Conservation (phyloP, 2,113 vertebrate genomes). For the Mellivora capensis region DNA sequence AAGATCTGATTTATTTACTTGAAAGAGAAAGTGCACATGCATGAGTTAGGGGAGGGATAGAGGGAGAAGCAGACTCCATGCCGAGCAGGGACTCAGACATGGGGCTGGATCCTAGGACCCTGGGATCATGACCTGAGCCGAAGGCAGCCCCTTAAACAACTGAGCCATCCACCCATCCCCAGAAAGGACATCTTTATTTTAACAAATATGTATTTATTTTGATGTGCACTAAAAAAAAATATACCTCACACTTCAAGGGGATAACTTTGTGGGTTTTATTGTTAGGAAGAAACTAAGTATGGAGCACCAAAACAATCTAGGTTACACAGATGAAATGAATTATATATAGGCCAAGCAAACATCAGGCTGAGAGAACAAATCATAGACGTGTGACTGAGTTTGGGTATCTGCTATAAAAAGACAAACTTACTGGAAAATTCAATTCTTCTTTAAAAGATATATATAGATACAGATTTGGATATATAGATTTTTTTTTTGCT, state of each 20-base stretch:
- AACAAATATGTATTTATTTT: constrained; percentile 11
- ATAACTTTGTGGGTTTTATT: neutral
- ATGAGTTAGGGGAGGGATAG: neutral
- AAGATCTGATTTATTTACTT: neutral
- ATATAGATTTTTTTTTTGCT: neutral
- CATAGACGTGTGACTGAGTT: neutral
- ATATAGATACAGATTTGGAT: neutral
- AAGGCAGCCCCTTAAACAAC: neutral
- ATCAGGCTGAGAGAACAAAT: neutral
- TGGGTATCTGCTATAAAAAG: neutral
- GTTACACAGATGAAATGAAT: neutral
- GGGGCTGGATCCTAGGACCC: neutral
- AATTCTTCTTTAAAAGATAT: neutral
- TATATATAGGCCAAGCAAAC: neutral
- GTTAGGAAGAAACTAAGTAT: neutral
- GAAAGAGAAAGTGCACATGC: neutral
- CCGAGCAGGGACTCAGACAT: neutral
- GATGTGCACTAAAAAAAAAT: neutral
- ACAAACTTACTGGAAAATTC: neutral
- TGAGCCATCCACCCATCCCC: neutral
- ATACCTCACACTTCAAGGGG: neutral
- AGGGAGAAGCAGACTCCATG: neutral
- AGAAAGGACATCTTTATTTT: neutral
- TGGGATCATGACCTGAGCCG: neutral
- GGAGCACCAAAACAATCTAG: neutral